Base-by-base conservation (phyloP, 2,113 vertebrate genomes). In the Kryptolebias marmoratus region DNA sequence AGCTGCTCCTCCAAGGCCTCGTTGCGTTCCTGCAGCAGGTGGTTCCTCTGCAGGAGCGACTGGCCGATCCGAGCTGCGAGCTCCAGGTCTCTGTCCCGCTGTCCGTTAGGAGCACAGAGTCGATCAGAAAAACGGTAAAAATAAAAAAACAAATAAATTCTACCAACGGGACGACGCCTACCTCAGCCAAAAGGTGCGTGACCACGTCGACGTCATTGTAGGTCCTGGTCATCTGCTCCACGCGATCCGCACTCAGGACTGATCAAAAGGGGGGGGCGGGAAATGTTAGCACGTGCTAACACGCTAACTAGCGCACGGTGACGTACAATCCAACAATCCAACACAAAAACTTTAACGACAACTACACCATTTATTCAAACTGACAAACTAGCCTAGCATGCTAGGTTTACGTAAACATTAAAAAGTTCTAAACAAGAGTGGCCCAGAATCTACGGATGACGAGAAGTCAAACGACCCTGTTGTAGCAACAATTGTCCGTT, bases 21-120 rank as follows among this genome's bases (percentile, higher is more conserved):
- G 56, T 97, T 99, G 75, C 97, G 95, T 75, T 98, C 96, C 5
- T 94, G 94, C 70, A 99, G 89, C 49, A 95, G 90, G 67, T 96
- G 95, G 81, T 98, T 99, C 65, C 96, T 93, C 81, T 97, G 97
- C 55, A 99, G 91, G 22, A 99, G 96, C 1, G 97, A 98, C 89
- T 99, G 97, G 48, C 98, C 98, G 79, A 99, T 98, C 47, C 97
- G 95, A 50, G 98, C 98, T 6, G 98, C 97, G 70, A 99, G 89
- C 84, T 99, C 97, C 90, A 99, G 90, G 89, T 99, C 97, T 59
- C 96, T 94, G 90, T 99, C 97, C 50, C 96, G 94, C 98, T 99
- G 92, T 22, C 30, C 56, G 79, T 80, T 27, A 0, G 81, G 30
- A 10, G 59, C 18, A 1, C 30, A 42, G 22, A 15, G 30, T 85